Evolutionary conservation across 2,797 vertebrate genomes (phyloP).

Genomic region (Thripadectes ignobilis): DNA sequence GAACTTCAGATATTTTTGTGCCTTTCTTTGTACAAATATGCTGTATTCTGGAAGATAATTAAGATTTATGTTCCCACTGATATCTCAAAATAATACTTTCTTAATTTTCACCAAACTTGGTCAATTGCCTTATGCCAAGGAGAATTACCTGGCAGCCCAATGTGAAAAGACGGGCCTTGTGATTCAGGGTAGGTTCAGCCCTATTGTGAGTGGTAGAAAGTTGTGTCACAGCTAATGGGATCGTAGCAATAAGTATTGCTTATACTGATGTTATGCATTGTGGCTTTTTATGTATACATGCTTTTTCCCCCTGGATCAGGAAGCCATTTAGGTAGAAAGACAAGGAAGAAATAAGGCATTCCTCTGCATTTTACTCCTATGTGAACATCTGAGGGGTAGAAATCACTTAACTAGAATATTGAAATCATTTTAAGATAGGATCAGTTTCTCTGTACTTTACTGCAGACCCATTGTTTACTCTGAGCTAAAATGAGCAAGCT

Average conservation of each 20-base stretch:
- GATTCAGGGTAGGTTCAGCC: neutral
- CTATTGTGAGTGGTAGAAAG: neutral
- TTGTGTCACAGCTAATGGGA: neutral
- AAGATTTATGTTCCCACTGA: neutral
- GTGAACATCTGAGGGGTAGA: neutral
- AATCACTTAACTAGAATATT: neutral
- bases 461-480: neutral
- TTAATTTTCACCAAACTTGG: neutral
- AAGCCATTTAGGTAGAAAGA: neutral
- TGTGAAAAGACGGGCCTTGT: neutral
- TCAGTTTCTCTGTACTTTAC: neutral
- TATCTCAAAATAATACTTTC: neutral
- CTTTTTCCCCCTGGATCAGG: neutral
- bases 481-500: neutral
- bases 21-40: neutral
- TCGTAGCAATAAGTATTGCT: neutral
- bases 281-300: neutral
- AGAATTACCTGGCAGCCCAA: neutral
- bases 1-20: neutral
- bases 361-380: neutral
- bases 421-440: neutral
- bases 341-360: neutral
- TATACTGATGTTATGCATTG: rapidly evolving
- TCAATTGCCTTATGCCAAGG: neutral
- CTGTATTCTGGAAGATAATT: neutral